Conservation (phyloP, 2,888 invertebrate genomes). For the Drosophila austrosaltans region DNA sequence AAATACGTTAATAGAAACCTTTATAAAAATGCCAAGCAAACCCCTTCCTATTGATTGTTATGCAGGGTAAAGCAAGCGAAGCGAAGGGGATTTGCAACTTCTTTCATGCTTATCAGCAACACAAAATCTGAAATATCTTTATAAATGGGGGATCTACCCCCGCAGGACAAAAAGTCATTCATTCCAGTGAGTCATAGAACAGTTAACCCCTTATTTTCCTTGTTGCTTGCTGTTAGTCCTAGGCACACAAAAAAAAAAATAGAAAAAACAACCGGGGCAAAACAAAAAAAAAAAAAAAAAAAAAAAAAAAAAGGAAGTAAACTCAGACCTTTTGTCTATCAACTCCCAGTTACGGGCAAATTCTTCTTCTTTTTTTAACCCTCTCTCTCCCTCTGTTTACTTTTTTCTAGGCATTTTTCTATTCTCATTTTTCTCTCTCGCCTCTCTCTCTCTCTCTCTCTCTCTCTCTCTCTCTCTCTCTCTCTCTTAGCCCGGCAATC, state of each 20-base stretch:
- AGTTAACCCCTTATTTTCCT: slow-evolving; percentile 69
- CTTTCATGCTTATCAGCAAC: slow-evolving; percentile 68
- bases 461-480: slow-evolving; percentile 10
- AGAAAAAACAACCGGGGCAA: too few species aligned
- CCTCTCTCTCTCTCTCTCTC: slow-evolving; percentile 11
- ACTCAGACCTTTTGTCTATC: slow-evolving; percentile 33
- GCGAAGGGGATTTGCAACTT: slow-evolving; percentile 41
- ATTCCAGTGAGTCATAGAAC: slow-evolving; percentile 57
- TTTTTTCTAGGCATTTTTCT: slow-evolving; percentile 50
- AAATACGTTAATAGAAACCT: too few species aligned
- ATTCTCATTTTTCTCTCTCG: not conserved
- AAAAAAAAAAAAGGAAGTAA: slow-evolving; percentile 4
- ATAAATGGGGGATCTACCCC: slow-evolving; percentile 46
- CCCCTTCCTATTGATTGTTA: slow-evolving; percentile 52
- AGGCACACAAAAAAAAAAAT: slow-evolving; percentile 30
- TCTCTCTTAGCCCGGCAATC: slow-evolving; percentile 54
- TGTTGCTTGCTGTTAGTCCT: not conserved
- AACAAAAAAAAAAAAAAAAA: slow-evolving; percentile 2
- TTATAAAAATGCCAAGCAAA: slow-evolving; percentile 21
- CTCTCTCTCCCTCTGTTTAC: slow-evolving; percentile 40
- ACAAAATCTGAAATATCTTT: slow-evolving; percentile 71
- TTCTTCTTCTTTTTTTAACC: not conserved
- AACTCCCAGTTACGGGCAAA: slow-evolving; percentile 17
- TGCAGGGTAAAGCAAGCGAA: slow-evolving; percentile 42
- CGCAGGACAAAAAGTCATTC: slow-evolving; percentile 36